These are phyloP conservation scores for Cydia amplana DNA, from an alignment of 1,140 invertebrate genomes.

Conservation along the genomic window DNA sequence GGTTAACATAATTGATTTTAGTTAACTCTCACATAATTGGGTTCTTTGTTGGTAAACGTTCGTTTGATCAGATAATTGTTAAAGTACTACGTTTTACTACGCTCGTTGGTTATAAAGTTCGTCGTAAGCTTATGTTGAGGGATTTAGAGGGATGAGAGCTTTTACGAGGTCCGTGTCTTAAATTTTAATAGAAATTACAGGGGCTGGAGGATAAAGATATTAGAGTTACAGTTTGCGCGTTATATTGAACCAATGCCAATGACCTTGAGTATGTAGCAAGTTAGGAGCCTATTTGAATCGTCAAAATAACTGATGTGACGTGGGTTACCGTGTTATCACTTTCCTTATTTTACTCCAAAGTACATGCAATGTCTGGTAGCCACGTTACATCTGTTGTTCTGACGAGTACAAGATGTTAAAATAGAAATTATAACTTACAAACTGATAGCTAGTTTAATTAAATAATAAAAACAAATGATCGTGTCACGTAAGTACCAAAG, in stretches of 20 bases:
- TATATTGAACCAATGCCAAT: background rate
- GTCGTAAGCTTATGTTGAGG: background rate
- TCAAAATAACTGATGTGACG: background rate
- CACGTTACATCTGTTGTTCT: too few species aligned
- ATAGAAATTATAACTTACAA: too few species aligned
- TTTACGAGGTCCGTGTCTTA: background rate
- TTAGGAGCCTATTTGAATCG: too few species aligned
- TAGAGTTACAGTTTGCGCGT: background rate
- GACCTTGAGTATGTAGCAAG: too few species aligned
- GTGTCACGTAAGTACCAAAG: too few species aligned
- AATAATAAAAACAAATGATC: too few species aligned
- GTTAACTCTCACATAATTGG: background rate
- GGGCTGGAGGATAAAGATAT: constrained; percentile 7
- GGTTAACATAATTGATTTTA: constrained; percentile 17
- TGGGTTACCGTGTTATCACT: background rate
- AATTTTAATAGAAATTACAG: constrained; percentile 9
- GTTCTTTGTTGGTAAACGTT: background rate
- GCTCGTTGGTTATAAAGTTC: background rate
- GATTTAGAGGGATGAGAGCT: background rate
- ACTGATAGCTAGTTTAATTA: too few species aligned
- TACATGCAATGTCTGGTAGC: too few species aligned
- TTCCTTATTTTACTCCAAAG: too few species aligned
- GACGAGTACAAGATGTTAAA: too few species aligned
- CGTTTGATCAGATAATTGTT: background rate
- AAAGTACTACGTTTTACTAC: background rate